Conservation (phyloP, 2,113 vertebrate species). For the Alligator sinensis region DNA sequence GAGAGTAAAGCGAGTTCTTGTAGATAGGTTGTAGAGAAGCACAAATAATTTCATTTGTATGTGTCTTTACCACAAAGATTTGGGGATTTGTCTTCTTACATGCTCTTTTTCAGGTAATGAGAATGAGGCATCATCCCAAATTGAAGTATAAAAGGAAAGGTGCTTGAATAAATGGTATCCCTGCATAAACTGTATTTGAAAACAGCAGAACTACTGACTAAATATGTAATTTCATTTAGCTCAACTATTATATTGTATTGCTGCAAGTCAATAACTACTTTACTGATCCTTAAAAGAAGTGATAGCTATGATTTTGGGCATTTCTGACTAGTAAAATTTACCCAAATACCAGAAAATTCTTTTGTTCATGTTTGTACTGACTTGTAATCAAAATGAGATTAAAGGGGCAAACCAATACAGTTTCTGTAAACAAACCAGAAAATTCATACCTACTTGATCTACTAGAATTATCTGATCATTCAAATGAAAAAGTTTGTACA, state of each 20-base stretch:
- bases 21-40: conserved; percentile 21
- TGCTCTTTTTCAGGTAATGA: conserved; percentile 42
- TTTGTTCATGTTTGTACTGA: too few species aligned
- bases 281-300: conserved; percentile 23
- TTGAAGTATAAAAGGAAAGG: not conserved
- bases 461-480: not conserved
- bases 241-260: not conserved
- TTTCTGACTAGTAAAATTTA: conserved; percentile 20
- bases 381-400: conserved; percentile 5
- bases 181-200: conserved; percentile 9
- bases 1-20: not conserved
- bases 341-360: not conserved
- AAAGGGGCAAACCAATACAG: not conserved
- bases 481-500: not conserved
- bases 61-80: not conserved
- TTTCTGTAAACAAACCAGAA: not conserved
- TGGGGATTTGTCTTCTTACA: not conserved
- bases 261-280: not conserved
- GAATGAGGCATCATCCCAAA: not conserved
- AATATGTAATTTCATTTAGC: conserved; percentile 37
- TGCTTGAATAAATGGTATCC: conserved; percentile 28
- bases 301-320: not conserved
- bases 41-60: conserved; percentile 17
- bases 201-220: not conserved
- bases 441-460: not conserved